A percentile compares a stretch with the other conserved stretches of the same genome.
phyloP scores from a whole-genome alignment of 2,888 invertebrate species.

The Agrochola lychnidis region DNA sequence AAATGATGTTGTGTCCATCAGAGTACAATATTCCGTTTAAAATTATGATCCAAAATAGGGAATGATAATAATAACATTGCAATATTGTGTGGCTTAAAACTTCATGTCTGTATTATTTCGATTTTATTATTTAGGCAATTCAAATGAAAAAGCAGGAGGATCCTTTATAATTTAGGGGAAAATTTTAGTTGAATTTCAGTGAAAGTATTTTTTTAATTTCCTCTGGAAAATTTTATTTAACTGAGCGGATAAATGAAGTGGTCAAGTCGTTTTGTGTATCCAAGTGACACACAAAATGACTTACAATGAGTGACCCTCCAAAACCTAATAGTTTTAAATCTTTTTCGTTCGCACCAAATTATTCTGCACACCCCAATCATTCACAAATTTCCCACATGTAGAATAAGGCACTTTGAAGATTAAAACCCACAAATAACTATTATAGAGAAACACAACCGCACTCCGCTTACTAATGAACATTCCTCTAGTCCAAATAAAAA shows the following conservation, averaged over 20 bases:
- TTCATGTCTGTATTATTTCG: background rate
- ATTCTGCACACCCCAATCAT: background rate
- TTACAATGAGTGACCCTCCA: background rate
- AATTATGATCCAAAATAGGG: conserved; percentile 13
- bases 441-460: conserved; percentile 40
- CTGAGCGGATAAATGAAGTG: background rate
- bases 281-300: background rate
- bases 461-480: conserved; percentile 63
- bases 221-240: background rate
- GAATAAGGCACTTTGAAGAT: conserved; percentile 59
- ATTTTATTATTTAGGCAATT: background rate
- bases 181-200: background rate
- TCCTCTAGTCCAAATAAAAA: conserved; percentile 58
- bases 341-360: background rate
- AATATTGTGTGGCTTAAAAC: background rate
- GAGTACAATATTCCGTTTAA: conserved; percentile 1
- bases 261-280: background rate
- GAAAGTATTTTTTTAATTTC: background rate
- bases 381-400: conserved; percentile 12
- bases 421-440: conserved; percentile 62
- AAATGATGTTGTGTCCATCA: conserved; percentile 15
- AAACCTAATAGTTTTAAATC: background rate
- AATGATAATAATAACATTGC: background rate
- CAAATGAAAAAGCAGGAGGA: background rate
- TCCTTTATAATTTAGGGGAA: background rate